Evolutionary conservation across 2,113 vertebrate species (phyloP), one percentile per base, ranked within the genome.

Genomic region (human): DNA sequence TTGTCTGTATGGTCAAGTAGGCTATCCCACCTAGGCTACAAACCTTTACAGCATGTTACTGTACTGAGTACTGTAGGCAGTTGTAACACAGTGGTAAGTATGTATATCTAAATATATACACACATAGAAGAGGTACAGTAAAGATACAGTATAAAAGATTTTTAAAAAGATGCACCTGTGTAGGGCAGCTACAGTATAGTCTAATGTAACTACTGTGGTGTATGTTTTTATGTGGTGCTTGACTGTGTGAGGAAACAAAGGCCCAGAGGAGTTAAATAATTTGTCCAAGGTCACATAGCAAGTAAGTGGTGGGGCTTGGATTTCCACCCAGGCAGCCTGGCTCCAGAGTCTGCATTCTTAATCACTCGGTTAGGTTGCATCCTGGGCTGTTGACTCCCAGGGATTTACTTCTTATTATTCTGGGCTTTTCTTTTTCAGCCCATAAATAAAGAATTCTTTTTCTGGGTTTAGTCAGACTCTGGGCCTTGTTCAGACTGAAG

Each of bases 371-470:
- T 45, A 50, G 30, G 55, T 40, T 45, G 40, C 16, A 64, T 81
- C 57, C 30, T 22, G 79, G 55, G 40, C 52, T 70, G 75, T 48
- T 92, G 90, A n/a, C 38, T 82, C 38, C 22, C 30, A 25, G 50
- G 76, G 48, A n/a, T 93, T 70, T 94, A 55, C 61, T 76, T 64
- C 43, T 90, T 45, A 40, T 55, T 79, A 80, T 89, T 78, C 40
- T 52, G 50, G 48, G 35, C 40, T 96, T 97, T 75, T 86, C 48
- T 94, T 85, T 90, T 76, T 86, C 25, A 92, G 40, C 57, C 50
- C 17, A 59, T n/a, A 76, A 97, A 81, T 90, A 88, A 84, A 55
- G 22, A 89, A 84, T 79, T 92, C 10, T 73, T 93, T 83, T 87
- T 89, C 35, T 88, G 61, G 64, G 13, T 55, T 95, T 83, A 64